Base-by-base conservation (phyloP, 1,140 invertebrate species). In the Globodera rostochiensis region DNA sequence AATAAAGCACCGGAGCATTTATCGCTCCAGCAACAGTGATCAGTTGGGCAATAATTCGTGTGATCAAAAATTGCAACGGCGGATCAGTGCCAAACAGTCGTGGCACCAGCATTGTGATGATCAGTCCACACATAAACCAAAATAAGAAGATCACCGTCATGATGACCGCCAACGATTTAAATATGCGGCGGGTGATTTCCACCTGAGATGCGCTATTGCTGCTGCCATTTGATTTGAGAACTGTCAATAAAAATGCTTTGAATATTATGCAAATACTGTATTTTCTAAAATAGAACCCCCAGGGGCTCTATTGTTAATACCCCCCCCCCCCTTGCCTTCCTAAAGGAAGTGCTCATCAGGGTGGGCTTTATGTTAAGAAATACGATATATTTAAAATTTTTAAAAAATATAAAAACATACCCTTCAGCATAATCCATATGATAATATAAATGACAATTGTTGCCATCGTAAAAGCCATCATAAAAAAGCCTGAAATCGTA, bases 1-100 rank as follows among this genome's bases (percentile, higher is more conserved):
- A 70, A 70, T 78, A 78, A 15, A 78, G 50, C 19, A 78, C 36
- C n/a, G 76, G 76, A 1, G 76, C 76, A 9, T 78, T 78, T 5
- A 67, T 67, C 50, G 64, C 64, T 50, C 76, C 76, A 15, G 76
- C n/a, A 45, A 78, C 6, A 6, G 76, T 78, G 66, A 66, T 45
- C 66, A 78, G n/a, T 46, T 78, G 76, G 21, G 49, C 19, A 11
- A 70, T n/a, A 8, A 78, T 0, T 5, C 76, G 76, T 9, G 15
- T 45, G 50, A 60, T 60, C 21, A 78, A 8, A 47, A 78, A 78
- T 67, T n/a, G 47, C n/a, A 69, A 19, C n/a, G n/a, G 15, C 0
- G 76, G 76, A 67, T 78, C 76, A 53, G 19, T 75, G n/a, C 60
- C 21, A n/a, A 67, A 45, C 11, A 78, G 13, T 19, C 8, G n/a